Conservation (phyloP, 2,113 vertebrate species). For the Osmerus mordax region DNA sequence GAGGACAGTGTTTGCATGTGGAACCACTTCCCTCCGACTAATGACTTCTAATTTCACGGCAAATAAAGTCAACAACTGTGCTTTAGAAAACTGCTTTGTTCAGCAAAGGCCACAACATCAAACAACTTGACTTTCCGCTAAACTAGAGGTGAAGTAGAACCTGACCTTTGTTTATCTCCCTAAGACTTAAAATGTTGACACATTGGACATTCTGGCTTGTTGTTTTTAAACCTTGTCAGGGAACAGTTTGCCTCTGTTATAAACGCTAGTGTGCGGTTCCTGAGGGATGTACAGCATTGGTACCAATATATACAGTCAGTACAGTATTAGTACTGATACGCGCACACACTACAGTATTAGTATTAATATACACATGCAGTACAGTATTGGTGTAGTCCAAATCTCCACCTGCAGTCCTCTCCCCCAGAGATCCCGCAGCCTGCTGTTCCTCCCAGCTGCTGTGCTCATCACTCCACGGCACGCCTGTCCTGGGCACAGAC, state of each 20-base stretch:
- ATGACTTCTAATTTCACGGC: conserved; percentile 61
- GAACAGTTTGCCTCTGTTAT: too few species aligned
- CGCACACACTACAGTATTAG: too few species aligned
- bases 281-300: too few species aligned
- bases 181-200: neutral
- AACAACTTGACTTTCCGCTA: conserved; percentile 46
- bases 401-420: neutral
- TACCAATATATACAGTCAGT: too few species aligned
- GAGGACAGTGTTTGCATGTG: conserved; percentile 44
- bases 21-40: conserved; percentile 46
- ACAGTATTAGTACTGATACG: too few species aligned
- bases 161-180: conserved; percentile 47
- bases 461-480: conserved; percentile 53
- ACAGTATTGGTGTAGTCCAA: too few species aligned
- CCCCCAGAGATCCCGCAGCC: neutral
- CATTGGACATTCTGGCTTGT: too few species aligned
- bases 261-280: too few species aligned
- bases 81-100: conserved; percentile 50
- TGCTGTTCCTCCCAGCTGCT: conserved; percentile 50
- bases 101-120: conserved; percentile 29
- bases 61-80: conserved; percentile 53
- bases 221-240: too few species aligned
- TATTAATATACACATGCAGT: too few species aligned
- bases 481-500: conserved; percentile 56
- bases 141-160: conserved; percentile 35